Evolutionary conservation across 1,140 invertebrate genomes (phyloP).

Genomic region (Drosophila pseudoananassae): DNA sequence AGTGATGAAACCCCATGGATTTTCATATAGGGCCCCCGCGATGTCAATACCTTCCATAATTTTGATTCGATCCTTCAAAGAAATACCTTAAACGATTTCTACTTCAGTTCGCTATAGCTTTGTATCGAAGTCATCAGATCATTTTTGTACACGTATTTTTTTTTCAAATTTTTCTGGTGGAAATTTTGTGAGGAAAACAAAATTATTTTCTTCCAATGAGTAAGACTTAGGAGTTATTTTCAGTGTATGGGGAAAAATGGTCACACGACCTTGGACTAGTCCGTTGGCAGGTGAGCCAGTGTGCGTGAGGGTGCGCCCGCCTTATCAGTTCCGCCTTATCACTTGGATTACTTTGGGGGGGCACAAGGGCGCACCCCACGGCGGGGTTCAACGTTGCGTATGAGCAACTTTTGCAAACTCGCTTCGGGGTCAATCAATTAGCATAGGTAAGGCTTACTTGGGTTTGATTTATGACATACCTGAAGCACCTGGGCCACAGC

Average conservation of each 20-base stretch:
- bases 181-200: too few species aligned
- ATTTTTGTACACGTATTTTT: too few species aligned
- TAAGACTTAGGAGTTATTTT: too few species aligned
- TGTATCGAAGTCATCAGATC: too few species aligned
- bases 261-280: conserved; percentile 18
- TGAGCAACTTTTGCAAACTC: conserved; percentile 35
- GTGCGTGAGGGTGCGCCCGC: conserved; percentile 13
- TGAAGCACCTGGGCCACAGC: conserved; percentile 43
- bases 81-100: too few species aligned
- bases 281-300: not conserved
- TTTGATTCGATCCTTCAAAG: too few species aligned
- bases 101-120: too few species aligned
- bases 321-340: conserved; percentile 36
- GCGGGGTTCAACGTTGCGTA: conserved; percentile 43
- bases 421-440: conserved; percentile 46
- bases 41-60: too few species aligned
- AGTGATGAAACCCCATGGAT: too few species aligned
- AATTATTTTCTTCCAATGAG: too few species aligned
- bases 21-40: too few species aligned
- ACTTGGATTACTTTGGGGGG: conserved; percentile 21
- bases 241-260: not conserved
- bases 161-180: too few species aligned
- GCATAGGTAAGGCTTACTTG: conserved; percentile 22
- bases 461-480: conserved; percentile 52
- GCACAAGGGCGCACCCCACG: conserved; percentile 14